Base-by-base conservation (phyloP, 2,113 vertebrate genomes). In the Cynoglossus semilaevis region DNA sequence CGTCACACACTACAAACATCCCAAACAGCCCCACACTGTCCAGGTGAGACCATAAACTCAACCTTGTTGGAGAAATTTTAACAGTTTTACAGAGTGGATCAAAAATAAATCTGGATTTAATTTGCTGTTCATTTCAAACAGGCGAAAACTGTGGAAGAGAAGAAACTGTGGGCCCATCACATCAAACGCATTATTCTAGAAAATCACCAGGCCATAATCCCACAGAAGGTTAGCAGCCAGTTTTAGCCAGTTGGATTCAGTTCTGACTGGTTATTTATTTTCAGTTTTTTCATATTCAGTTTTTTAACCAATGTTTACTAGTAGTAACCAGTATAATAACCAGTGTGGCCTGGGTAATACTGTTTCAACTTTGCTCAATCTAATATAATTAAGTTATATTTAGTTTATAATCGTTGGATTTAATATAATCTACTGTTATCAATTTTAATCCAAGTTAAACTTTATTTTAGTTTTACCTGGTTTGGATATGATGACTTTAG, bases 121-220 rank as follows among this genome's bases (percentile, higher is more conserved):
- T 15, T 15, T 15, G 12, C 41, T 4, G 41, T 42, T 42, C 14
- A 13, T 41, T 14, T 15, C 42, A 42, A 18, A 67, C 69, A 97
- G 96, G 94, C 94, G 22, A 94, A 86, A 70, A 92, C 90, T 0
- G 87, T 87, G 56, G 94, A 97, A 63, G 96, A 97, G 85, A 97
- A 93, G 68, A 93, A 93, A 0, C 17, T 90, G 1, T 97, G 96
- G 96, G 93, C 94, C 44, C 95, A 96, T 74, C 95, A 98, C 71
- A 94, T 98, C 76, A 98, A 97, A 89, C 88, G 94, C 15, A 89
- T 95, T 59, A 98, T 98, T 57, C 73, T 98, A 70, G 96, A 97
- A 69, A 98, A 96, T 68, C 95, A 98, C 74, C 94, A 94, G 0
- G 92, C 93, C 67, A 88, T 91, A 74, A 94, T 97, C 50, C 96